Evolutionary conservation across 2,888 invertebrate genomes (phyloP), one percentile per base, ranked within the genome.

Genomic region (Theretra japonica): DNA sequence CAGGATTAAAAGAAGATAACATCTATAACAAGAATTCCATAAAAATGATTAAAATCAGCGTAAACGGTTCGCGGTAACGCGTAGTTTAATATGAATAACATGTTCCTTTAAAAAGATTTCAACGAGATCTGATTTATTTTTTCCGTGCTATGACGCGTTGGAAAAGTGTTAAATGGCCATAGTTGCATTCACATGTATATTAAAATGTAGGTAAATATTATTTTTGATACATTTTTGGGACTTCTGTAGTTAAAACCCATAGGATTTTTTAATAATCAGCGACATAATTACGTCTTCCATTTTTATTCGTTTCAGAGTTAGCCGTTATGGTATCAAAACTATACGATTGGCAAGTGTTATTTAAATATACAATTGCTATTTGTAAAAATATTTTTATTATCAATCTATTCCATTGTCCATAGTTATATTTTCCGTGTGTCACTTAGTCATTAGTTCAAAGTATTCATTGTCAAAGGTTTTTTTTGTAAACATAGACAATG

Each of bases 41-140:
- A 33, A 41, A 65, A 65, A 48, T 7, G 1, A 65, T 48, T 4
- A 41, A 48, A 48, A 41, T 25, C 41, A 17, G 2, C 5, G 1
- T 1, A 21, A 33, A 17, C 15, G 19, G n/a, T 41, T 48, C 65
- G 65, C 65, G 48, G 23, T 7, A 15, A 4, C 23, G 41, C 8
- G 6, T 48, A 19, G 62, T 60, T 4, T 28, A 19, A 71, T 68
- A 48, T 19, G 56, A 72, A 73, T 74, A 72, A 70, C 33, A 57
- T 71, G 65, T 75, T 75, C 75, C 75, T 81, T 83, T 75, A 73
- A 83, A 84, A 85, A 85, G 84, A 85, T 80, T 75, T 85, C 82
- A 85, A 85, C 85, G 84, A 76, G 84, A 48, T 80, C 58, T 25
- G 62, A 72, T 56, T 58, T 71, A 62, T 56, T 57, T 33, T 57